Conservation (phyloP, 2,113 vertebrate genomes). For the Rhombomys opimus region DNA sequence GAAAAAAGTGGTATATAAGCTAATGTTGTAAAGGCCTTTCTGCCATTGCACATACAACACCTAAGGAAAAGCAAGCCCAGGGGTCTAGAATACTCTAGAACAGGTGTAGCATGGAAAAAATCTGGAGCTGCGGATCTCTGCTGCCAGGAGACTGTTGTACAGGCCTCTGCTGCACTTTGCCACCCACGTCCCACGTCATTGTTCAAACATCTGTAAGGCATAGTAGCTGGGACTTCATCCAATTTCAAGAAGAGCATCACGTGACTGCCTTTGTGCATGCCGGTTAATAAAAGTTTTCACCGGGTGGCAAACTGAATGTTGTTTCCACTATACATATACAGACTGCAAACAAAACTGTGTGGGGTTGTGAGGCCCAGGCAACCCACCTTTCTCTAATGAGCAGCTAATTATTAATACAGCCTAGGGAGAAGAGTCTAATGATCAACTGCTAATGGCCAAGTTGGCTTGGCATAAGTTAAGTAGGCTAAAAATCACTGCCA, state of each 20-base stretch:
- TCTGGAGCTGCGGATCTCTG: not conserved
- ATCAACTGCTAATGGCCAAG: not conserved
- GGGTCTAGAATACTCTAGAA: not conserved
- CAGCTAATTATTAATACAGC: constrained; percentile 24
- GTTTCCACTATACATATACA: constrained; percentile 11
- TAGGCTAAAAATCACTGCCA: not conserved
- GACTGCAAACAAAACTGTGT: not conserved
- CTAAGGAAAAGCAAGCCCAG: not conserved
- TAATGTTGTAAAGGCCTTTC: not conserved
- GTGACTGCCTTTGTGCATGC: not conserved
- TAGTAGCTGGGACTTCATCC: not conserved
- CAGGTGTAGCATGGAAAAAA: accelerated
- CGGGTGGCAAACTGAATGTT: not conserved
- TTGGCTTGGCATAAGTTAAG: not conserved
- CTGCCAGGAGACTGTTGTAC: not conserved
- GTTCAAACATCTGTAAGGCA: not conserved
- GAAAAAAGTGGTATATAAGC: not conserved
- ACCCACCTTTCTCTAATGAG: constrained; percentile 5
- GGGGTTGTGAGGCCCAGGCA: not conserved
- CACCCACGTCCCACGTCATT: not conserved
- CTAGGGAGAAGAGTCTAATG: not conserved
- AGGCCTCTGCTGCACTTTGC: not conserved
- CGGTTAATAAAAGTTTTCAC: constrained; percentile 1
- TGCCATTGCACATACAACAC: not conserved
- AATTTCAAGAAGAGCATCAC: not conserved